phyloP scores from a whole-genome alignment of 2,888 invertebrate species.

The Teleogryllus oceanicus region DNA sequence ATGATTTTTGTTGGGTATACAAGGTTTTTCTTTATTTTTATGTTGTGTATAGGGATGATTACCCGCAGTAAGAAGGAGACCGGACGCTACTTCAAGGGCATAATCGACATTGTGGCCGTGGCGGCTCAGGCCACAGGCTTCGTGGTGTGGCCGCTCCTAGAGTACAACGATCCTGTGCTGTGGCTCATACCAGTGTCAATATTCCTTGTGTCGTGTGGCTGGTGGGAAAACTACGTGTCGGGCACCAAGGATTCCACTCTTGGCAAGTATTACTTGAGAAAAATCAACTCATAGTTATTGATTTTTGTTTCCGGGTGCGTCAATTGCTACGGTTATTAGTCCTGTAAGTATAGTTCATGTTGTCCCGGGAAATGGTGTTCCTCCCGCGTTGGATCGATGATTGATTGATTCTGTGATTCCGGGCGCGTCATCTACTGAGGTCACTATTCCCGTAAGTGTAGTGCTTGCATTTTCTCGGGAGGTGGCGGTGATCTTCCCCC shows the following conservation, averaged over 20 bases:
- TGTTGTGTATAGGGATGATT: conserved; percentile 35
- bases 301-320: not conserved
- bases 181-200: conserved; percentile 64
- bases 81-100: conserved; percentile 48
- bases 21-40: too few species aligned
- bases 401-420: too few species aligned
- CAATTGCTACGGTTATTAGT: not conserved
- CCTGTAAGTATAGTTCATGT: not conserved
- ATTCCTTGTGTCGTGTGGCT: conserved; percentile 67
- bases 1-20: too few species aligned
- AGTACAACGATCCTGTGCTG: conserved; percentile 47
- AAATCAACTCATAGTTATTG: not conserved
- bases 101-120: conserved; percentile 59
- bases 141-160: conserved; percentile 63
- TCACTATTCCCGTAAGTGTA: too few species aligned
- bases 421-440: too few species aligned
- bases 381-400: not conserved
- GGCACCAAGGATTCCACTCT: conserved; percentile 45
- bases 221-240: conserved; percentile 78
- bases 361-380: not conserved
- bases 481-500: too few species aligned
- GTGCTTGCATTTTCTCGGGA: too few species aligned
- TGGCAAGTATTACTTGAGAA: conserved; percentile 34
- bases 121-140: conserved; percentile 64
- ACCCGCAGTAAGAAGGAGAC: conserved; percentile 48